Conservation (phyloP, 2,888 invertebrate species). For the Myopa testacea region DNA sequence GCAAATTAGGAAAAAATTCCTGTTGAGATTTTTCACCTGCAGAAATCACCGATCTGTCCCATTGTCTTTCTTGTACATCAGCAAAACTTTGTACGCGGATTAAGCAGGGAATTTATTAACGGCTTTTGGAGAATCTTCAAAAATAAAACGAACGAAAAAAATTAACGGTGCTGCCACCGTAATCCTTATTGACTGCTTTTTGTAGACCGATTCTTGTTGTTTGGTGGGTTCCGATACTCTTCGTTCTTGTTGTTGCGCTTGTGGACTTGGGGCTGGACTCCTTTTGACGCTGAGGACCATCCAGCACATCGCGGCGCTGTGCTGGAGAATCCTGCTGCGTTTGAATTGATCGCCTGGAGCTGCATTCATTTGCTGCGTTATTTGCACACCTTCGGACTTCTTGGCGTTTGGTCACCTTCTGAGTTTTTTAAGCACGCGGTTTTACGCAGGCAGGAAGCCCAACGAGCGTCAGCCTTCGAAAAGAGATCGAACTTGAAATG, state of each 20-base stretch:
- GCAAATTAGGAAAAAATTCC: not conserved
- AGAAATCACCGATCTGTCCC: not conserved
- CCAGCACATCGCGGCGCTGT: slow-evolving; percentile 6
- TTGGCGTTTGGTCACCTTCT: not conserved
- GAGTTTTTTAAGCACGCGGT: too few species aligned
- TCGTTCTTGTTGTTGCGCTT: not conserved
- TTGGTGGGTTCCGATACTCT: not conserved
- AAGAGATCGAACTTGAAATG: not conserved
- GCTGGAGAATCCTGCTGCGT: slow-evolving; percentile 32
- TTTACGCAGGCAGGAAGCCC: not conserved
- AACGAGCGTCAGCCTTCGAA: not conserved
- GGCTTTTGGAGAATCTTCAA: slow-evolving; percentile 9
- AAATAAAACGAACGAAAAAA: not conserved
- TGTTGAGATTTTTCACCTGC: not conserved
- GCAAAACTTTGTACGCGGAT: slow-evolving; percentile 20
- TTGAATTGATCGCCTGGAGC: slow-evolving; percentile 32
- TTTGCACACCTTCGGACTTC: slow-evolving; percentile 27
- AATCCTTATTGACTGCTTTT: slow-evolving; percentile 38
- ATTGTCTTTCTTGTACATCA: not conserved
- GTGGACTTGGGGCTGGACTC: not conserved
- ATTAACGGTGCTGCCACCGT: slow-evolving; percentile 13
- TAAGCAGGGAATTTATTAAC: slow-evolving; percentile 36
- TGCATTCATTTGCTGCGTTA: slow-evolving; percentile 35
- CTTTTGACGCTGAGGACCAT: slow-evolving; percentile 18
- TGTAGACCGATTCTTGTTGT: not conserved